Base-by-base conservation (phyloP, 2,797 vertebrate species). In the Emydoidea blandingii region DNA sequence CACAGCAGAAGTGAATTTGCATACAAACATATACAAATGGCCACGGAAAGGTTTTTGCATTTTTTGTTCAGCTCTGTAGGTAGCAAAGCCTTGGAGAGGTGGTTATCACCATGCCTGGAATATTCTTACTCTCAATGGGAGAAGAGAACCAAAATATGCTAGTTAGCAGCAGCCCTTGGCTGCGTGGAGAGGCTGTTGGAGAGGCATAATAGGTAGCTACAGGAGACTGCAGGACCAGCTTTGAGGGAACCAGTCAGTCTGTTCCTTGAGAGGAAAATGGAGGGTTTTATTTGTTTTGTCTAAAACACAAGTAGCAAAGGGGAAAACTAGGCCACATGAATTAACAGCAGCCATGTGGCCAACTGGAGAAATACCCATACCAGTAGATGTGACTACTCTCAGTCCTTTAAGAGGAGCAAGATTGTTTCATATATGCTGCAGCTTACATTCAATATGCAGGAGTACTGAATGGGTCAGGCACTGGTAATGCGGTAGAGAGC, bases 1-100 rank as follows among this genome's bases (percentile, higher is more conserved):
- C 12, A 4, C 0, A 0, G 18, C 15, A 72, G 49, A 49, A 37
- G 57, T 31, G 82, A 44, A 5, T 54, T 50, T 44, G 7, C 19
- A 21, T 34, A 83, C 79, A 68, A 85, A 21, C 12, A 34, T 27
- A 44, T 54, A n/a, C 3, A 47, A 80, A 0, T 5, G 49, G 25
- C 27, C 8, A n/a, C 21, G 16, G 87, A 83, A 37, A 81, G 53
- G 27, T 0, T 34, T 49, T 6, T 0, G 8, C 6, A 56, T 49
- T 50, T 31, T 44, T 37, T 47, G 2, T 80, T 53, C 47, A 8
- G 81, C 87, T 81, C 37, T 0, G 1, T 27, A 44, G 21, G 47
- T 65, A 80, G 81, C 79, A 65, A 84, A 84, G 41, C 25, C 3
- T n/a, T 0, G 0, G 27, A 65, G 86, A 79, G 54, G 29, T n/a